Evolutionary conservation across 2,113 vertebrate species (phyloP).

Genomic region (Regulus satrapa): DNA sequence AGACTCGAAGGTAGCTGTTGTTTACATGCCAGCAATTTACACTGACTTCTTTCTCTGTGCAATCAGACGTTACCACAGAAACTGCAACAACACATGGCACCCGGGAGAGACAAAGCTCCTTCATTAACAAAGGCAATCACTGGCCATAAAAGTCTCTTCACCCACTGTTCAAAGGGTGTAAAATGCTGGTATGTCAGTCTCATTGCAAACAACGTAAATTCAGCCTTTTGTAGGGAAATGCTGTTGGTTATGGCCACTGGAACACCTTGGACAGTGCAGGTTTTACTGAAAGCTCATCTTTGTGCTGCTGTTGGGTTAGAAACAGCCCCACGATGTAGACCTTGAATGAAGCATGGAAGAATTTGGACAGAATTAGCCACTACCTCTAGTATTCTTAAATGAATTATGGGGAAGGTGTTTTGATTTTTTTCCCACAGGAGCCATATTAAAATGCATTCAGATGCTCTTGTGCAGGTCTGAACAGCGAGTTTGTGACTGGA

Average conservation of each 20-base stretch:
- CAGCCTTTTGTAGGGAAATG: background rate
- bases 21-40: conserved; percentile 12
- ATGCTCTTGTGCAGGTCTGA: background rate
- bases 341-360: background rate
- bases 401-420: background rate
- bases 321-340: background rate
- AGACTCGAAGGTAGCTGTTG: background rate
- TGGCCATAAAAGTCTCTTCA: background rate
- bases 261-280: background rate
- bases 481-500: background rate
- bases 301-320: background rate
- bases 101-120: background rate
- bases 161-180: background rate
- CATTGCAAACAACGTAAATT: background rate
- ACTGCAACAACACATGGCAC: background rate
- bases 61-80: conserved; percentile 49
- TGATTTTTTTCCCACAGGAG: background rate
- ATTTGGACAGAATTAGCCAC: background rate
- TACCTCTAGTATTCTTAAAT: background rate
- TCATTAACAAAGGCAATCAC: conserved; percentile 4
- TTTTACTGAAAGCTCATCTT: background rate
- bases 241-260: background rate
- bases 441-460: background rate
- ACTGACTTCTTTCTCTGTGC: background rate
- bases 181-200: background rate